phyloP scores from a whole-genome alignment of 2,113 vertebrate genomes.

The Ictalurus punctatus region DNA sequence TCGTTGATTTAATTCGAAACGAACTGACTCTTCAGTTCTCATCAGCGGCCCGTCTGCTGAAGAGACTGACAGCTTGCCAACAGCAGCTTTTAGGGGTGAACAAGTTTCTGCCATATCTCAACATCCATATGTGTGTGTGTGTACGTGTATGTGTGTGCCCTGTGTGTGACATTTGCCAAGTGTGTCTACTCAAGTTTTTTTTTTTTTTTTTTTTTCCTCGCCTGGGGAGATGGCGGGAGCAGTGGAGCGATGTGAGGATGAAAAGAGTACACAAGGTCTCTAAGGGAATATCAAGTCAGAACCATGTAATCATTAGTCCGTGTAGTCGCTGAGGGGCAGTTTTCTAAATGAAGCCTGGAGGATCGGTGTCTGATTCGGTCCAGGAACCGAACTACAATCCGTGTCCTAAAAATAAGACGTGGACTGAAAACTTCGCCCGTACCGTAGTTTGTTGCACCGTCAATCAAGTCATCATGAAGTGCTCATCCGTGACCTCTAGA shows the following conservation, averaged over 20 bases:
- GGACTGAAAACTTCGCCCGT: neutral
- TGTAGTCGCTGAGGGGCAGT: neutral
- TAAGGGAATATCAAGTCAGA: slow-evolving; percentile 36
- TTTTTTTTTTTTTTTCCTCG: neutral
- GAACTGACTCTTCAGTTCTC: slow-evolving; percentile 50
- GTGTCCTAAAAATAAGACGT: neutral
- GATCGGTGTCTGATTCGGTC: slow-evolving; percentile 17
- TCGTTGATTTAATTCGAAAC: slow-evolving; percentile 48
- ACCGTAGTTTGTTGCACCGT: neutral
- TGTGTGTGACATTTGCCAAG: slow-evolving; percentile 72
- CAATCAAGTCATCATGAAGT: neutral
- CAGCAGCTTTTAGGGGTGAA: slow-evolving; percentile 66
- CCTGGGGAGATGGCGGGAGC: slow-evolving; percentile 30
- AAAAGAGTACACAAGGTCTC: slow-evolving; percentile 41
- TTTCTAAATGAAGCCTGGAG: slow-evolving; percentile 19
- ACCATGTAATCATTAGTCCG: slow-evolving; percentile 10
- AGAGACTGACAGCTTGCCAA: slow-evolving; percentile 69
- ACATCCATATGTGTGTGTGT: slow-evolving; percentile 16
- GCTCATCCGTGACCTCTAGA: neutral
- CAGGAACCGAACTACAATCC: neutral
- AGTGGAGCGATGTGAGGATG: slow-evolving; percentile 25
- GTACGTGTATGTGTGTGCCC: slow-evolving; percentile 49
- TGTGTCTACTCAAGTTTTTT: slow-evolving; percentile 50
- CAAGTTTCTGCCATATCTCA: slow-evolving; percentile 57
- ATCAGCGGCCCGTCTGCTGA: slow-evolving; percentile 55